Base-by-base conservation (phyloP, 2,888 invertebrate species). In the Morpho deidamia region DNA sequence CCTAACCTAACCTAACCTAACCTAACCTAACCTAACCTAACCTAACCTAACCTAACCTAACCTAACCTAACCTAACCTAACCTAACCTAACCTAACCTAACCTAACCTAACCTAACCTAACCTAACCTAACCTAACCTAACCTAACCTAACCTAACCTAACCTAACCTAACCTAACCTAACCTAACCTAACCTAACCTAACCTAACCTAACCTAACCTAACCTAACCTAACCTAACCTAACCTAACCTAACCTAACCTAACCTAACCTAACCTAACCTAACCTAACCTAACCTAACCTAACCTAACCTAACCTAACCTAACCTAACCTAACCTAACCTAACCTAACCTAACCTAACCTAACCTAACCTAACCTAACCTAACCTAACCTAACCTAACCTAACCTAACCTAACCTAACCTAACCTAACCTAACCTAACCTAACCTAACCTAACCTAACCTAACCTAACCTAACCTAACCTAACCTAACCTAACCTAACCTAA, bases 151-250 rank as follows among this genome's bases (percentile, higher is more conserved):
- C 54, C 55, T 58, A 58, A 55, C 58, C 53, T 55, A 58, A 55
- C 55, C 53, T 55, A 58, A 52, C 55, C 55, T 53, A 53, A 58
- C 50, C 52, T 44, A 44, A 49, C 53, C 53, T 48, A 44, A 54
- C 53, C 49, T 40, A 48, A 54, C 53, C 53, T 48, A 49, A 54
- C 55, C 55, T 48, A 54, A 54, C 49, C 53, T 48, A 49, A 54
- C 53, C 53, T 48, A 55, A 53, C 53, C 53, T 51, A 57, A 53
- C 53, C 53, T 59, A 59, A 59, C 59, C 59, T 55, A 59, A 59
- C 59, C 59, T 56, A 60, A 60, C 60, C 60, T 55, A 60, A 60
- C 60, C 60, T 56, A 59, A 59, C 53, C 53, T 53, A 53, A 56
- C 53, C 49, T 45, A 55, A 55, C 48, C 52, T 45, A 56, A 56